phyloP scores from a whole-genome alignment of 2,888 invertebrate species.

The Hyposoter dolosus region DNA sequence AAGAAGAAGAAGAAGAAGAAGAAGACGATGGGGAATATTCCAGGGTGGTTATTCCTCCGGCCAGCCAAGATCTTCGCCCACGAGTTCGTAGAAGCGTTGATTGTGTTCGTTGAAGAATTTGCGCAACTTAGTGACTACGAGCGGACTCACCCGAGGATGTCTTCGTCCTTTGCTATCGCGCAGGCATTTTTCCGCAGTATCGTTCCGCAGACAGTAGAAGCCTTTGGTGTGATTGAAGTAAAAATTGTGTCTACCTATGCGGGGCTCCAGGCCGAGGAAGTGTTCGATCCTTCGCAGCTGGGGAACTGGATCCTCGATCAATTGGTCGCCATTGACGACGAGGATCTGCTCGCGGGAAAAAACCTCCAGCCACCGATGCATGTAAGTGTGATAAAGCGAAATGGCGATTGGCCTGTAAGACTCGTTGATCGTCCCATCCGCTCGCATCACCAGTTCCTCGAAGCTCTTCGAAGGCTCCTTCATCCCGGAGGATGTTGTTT shows the following conservation, averaged over 20 bases:
- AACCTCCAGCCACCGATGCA: constrained; percentile 96
- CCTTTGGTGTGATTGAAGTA: constrained; percentile 99
- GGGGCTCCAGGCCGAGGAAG: constrained; percentile 91
- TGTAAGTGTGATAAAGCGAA: constrained; percentile 96
- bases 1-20: constrained; percentile 46
- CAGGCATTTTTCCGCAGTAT: constrained; percentile 94
- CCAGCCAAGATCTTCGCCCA: constrained; percentile 98
- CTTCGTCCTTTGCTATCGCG: constrained; percentile 92
- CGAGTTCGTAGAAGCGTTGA: constrained; percentile 95
- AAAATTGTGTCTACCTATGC: constrained; percentile 94
- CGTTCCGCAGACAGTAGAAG: constrained; percentile 96
- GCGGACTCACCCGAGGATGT: constrained; percentile 94
- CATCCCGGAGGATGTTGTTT: constrained; percentile 60
- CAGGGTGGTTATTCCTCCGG: constrained; percentile 90
- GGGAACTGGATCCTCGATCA: constrained; percentile 95
- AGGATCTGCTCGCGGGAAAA: constrained; percentile 97
- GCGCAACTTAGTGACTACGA: constrained; percentile 91
- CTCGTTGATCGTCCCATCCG: constrained; percentile 94
- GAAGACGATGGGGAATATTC: constrained; percentile 5
- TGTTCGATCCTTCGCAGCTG: constrained; percentile 94
- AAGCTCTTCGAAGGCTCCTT: constrained; percentile 86
- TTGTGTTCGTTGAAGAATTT: constrained; percentile 96
- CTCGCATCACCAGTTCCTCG: constrained; percentile 92
- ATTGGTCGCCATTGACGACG: constrained; percentile 96
- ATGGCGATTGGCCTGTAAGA: constrained; percentile 94